Base-by-base conservation (phyloP, 2,888 invertebrate genomes). In the Gryllus longicercus region DNA sequence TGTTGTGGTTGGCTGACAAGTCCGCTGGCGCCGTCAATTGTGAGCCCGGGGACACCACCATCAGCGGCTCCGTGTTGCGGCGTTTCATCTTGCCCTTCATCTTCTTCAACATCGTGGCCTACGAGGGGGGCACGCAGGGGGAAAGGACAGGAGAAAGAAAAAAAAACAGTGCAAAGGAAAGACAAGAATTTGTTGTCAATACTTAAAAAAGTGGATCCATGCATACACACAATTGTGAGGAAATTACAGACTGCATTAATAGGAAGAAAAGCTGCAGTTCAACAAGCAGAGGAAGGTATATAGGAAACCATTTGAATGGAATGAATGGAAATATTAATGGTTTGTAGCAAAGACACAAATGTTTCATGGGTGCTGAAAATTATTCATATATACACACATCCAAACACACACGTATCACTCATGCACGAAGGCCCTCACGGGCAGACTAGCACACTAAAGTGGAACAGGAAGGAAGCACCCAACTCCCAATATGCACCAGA, bases 61-160 rank as follows among this genome's bases (percentile, higher is more conserved):
- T 93, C 85, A 92, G 91, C 85, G 94, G 94, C 90, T 96, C 96
- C 85, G 96, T 96, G 90, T 97, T 96, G 87, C 97, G 94, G 85
- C 98, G 92, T 90, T 97, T 97, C 93, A 97, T 97, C 92, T 98
- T 98, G 87, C 93, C 92, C 90, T 95, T 95, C 89, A 94, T 94
- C 92, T 99, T 98, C 94, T 98, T 98, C 91, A 99, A 92, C 99
- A 99, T 99, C 90, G 98, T 98, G 88, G 99, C 98, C 98, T 98
- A 91, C 90, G 83, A 84, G 83, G 84, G 84, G 83, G 82, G 75
- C 78, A 78, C 51, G 88, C 88, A 87, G 88, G 89, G 88, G 87
- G 88, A 84, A 83, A 85, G 85, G 89, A 84, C 85, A 83, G 84
- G 84, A 84, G 84, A 83, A 83, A 79, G 78, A 81, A 80, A 81